Conservation (phyloP, 2,797 vertebrate species). For the Orestias chungarensis region DNA sequence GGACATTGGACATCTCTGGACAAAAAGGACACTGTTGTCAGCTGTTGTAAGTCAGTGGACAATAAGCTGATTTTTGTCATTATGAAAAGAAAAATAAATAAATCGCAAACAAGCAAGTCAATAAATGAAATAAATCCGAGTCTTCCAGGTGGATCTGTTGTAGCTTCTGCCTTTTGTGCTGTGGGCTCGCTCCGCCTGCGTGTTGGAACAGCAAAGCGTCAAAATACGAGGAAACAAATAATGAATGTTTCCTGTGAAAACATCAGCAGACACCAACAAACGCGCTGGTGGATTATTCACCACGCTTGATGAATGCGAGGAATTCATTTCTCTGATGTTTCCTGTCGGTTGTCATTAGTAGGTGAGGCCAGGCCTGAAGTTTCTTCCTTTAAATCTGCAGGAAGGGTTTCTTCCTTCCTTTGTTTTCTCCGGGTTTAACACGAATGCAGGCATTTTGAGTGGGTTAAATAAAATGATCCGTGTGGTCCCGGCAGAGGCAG, state of each 20-base stretch:
- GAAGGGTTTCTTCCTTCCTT: slow-evolving; percentile 47
- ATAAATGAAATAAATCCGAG: too few relatives aligned
- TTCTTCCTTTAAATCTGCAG: slow-evolving; percentile 13
- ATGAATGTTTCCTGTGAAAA: background rate
- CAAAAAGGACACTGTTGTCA: background rate
- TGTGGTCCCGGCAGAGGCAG: slow-evolving; percentile 71
- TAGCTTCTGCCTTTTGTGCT: background rate
- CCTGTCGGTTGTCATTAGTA: background rate
- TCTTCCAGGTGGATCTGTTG: background rate
- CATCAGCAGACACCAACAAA: background rate
- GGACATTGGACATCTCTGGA: background rate
- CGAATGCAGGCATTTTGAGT: slow-evolving; percentile 49
- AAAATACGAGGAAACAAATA: slow-evolving; percentile 1
- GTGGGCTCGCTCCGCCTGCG: background rate
- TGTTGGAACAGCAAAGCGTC: background rate
- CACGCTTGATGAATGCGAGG: background rate
- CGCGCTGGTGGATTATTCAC: background rate
- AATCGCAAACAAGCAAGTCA: background rate
- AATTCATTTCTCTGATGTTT: background rate
- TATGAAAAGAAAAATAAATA: too few relatives aligned
- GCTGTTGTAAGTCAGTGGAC: background rate
- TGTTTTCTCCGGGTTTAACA: slow-evolving; percentile 34
- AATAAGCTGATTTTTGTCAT: background rate
- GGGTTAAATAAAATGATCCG: slow-evolving; percentile 58
- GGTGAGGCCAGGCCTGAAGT: background rate